Percentiles rank a stretch among this genome's conserved stretches.
Evolutionary conservation across 2,888 invertebrate species (phyloP).

Genomic region (Drosophila prolongata): DNA sequence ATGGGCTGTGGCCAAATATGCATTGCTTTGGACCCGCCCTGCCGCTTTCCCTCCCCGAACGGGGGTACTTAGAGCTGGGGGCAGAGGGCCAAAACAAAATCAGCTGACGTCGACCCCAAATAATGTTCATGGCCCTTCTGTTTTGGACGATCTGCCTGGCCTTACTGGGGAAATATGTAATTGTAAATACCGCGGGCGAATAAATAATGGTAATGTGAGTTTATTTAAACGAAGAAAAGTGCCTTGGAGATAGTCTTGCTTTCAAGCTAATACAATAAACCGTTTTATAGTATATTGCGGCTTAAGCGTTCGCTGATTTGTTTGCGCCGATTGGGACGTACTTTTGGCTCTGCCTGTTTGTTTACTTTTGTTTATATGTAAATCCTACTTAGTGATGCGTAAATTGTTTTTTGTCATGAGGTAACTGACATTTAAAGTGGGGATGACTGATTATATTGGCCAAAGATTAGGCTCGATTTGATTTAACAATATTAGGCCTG

Average conservation of each 20-base stretch:
- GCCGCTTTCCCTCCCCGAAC: no score
- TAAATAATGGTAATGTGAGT: slow-evolving; percentile 27
- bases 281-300: slow-evolving; percentile 14
- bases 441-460: background rate
- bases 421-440: slow-evolving; percentile 15
- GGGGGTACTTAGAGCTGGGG: no score
- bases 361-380: slow-evolving; percentile 20
- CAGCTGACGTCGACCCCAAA: slow-evolving; percentile 65
- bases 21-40: slow-evolving; percentile 14
- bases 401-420: slow-evolving; percentile 2
- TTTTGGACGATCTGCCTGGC: slow-evolving; percentile 15
- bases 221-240: slow-evolving; percentile 25
- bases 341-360: slow-evolving; percentile 19
- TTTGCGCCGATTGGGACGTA: slow-evolving; percentile 23
- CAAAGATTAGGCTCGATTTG: background rate
- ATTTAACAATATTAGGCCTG: background rate
- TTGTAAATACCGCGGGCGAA: slow-evolving; percentile 4
- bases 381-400: slow-evolving; percentile 5
- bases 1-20: slow-evolving; percentile 47
- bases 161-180: slow-evolving; percentile 32
- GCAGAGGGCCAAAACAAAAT: slow-evolving; percentile 39
- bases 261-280: slow-evolving; percentile 2
- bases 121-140: slow-evolving; percentile 45
- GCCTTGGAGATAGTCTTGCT: slow-evolving; percentile 6
- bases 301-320: slow-evolving; percentile 13